phyloP scores from a whole-genome alignment of 2,797 vertebrate species.

The Sebastes oblongus region DNA sequence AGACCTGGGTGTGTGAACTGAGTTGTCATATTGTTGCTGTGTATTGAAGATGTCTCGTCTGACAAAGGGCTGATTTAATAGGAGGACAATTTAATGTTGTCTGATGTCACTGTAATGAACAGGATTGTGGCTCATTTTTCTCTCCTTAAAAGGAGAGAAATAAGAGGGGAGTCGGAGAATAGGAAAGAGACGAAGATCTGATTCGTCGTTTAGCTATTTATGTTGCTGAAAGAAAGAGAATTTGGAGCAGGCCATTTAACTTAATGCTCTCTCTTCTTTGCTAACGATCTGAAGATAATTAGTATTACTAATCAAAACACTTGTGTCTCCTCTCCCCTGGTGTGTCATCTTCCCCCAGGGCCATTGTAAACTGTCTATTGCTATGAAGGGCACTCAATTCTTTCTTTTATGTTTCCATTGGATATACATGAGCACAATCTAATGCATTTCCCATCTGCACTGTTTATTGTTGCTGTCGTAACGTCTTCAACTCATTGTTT shows the following conservation, averaged over 20 bases:
- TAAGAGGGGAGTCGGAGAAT: slow-evolving; percentile 25
- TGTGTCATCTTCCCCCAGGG: slow-evolving; percentile 61
- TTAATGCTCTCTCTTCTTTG: slow-evolving; percentile 72
- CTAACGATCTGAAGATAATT: slow-evolving; percentile 77
- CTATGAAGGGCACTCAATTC: slow-evolving; percentile 57
- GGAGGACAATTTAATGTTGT: slow-evolving; percentile 54
- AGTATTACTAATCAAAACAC: slow-evolving; percentile 78
- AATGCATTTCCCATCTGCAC: slow-evolving; percentile 50
- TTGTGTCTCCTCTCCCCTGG: slow-evolving; percentile 63
- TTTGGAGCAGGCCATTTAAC: slow-evolving; percentile 75
- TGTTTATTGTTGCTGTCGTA: slow-evolving; percentile 20
- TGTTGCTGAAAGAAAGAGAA: slow-evolving; percentile 69
- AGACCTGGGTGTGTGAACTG: slow-evolving; percentile 37
- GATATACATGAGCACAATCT: slow-evolving; percentile 48
- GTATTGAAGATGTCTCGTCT: slow-evolving; percentile 35
- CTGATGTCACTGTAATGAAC: slow-evolving; percentile 64
- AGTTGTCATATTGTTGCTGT: slow-evolving; percentile 28
- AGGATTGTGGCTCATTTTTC: slow-evolving; percentile 56
- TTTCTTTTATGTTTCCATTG: slow-evolving; percentile 63
- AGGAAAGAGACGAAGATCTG: slow-evolving; percentile 58
- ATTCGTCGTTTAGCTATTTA: slow-evolving; percentile 63
- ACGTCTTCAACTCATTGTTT: slow-evolving; percentile 10
- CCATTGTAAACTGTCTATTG: slow-evolving; percentile 58
- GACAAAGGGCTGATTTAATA: slow-evolving; percentile 59
- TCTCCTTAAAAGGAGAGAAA: slow-evolving; percentile 48